A percentile compares a stretch with the other conserved stretches of the same genome.
These are phyloP conservation scores for Endotricha flammealis DNA, from an alignment of 2,888 invertebrate genomes.

Conservation along the genomic window DNA sequence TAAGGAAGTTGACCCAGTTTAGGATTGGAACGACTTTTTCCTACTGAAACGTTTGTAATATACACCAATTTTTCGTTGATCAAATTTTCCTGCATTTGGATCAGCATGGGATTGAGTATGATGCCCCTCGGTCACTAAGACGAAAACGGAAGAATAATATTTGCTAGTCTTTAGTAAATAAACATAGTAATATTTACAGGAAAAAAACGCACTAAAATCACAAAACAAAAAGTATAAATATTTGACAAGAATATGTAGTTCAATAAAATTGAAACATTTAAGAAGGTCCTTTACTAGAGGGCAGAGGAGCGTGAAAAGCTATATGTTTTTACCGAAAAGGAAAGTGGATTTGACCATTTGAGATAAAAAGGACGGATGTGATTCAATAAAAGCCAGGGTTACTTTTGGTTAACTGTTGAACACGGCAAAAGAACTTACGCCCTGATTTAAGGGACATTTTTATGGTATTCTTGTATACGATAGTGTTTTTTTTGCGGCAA, in stretches of 20 bases:
- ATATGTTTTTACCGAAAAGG: constrained; percentile 5
- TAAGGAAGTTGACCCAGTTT: too few species aligned
- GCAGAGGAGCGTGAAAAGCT: constrained; percentile 6
- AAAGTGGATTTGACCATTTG: constrained; percentile 11
- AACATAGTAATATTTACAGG: too few species aligned
- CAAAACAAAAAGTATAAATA: background rate
- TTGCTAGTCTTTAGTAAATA: too few species aligned
- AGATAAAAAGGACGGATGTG: constrained; percentile 12
- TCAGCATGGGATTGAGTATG: too few species aligned
- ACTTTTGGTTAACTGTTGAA: constrained; percentile 9
- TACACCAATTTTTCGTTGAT: too few species aligned
- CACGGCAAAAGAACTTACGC: background rate
- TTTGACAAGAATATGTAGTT: constrained; percentile 6
- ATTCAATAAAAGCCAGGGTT: constrained; percentile 9
- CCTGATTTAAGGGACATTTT: background rate
- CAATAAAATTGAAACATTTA: constrained; percentile 6
- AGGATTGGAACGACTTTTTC: too few species aligned
- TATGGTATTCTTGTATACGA: background rate
- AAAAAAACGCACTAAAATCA: too few species aligned
- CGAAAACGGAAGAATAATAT: too few species aligned
- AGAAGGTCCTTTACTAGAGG: constrained; percentile 4
- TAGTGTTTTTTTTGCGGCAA: too few species aligned
- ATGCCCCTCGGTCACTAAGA: too few species aligned
- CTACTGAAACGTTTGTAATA: too few species aligned
- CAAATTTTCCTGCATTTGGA: too few species aligned